These are phyloP conservation scores for Trachops cirrhosus DNA, from an alignment of 2,797 vertebrate genomes.

Conservation along the genomic window DNA sequence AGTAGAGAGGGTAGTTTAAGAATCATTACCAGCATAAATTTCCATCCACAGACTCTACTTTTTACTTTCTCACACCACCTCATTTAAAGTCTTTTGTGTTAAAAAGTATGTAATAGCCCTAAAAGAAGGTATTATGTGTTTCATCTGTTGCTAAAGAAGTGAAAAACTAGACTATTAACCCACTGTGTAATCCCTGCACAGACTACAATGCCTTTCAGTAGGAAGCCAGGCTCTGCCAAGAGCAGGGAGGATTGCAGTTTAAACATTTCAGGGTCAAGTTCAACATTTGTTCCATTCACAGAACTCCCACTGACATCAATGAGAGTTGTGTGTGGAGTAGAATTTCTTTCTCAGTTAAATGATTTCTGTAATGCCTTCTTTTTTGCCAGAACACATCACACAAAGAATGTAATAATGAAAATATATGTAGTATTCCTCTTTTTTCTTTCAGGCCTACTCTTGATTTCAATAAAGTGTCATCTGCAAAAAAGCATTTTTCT, in stretches of 20 bases:
- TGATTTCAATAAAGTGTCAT: slow-evolving; percentile 42
- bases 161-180: slow-evolving; percentile 59
- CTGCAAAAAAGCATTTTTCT: slow-evolving; percentile 29
- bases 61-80: slow-evolving; percentile 31
- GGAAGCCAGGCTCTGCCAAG: slow-evolving; percentile 54
- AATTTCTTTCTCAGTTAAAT: slow-evolving; percentile 52
- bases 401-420: slow-evolving; percentile 56
- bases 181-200: slow-evolving; percentile 56
- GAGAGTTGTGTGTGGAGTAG: slow-evolving; percentile 44
- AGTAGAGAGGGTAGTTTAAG: slow-evolving; percentile 19
- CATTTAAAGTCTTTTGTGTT: slow-evolving; percentile 21
- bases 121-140: slow-evolving; percentile 47
- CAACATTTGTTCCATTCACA: slow-evolving; percentile 67
- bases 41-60: slow-evolving; percentile 46
- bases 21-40: slow-evolving; percentile 29
- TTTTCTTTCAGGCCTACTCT: not conserved
- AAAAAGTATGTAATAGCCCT: slow-evolving; percentile 22
- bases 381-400: slow-evolving; percentile 45
- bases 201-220: slow-evolving; percentile 44
- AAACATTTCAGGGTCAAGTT: slow-evolving; percentile 69
- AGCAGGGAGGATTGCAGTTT: slow-evolving; percentile 50
- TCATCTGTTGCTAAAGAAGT: slow-evolving; percentile 47
- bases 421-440: not conserved
- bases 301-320: slow-evolving; percentile 67
- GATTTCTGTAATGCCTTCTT: slow-evolving; percentile 47